Conservation (phyloP, 2,888 invertebrate genomes). For the Trisateles emortualis region DNA sequence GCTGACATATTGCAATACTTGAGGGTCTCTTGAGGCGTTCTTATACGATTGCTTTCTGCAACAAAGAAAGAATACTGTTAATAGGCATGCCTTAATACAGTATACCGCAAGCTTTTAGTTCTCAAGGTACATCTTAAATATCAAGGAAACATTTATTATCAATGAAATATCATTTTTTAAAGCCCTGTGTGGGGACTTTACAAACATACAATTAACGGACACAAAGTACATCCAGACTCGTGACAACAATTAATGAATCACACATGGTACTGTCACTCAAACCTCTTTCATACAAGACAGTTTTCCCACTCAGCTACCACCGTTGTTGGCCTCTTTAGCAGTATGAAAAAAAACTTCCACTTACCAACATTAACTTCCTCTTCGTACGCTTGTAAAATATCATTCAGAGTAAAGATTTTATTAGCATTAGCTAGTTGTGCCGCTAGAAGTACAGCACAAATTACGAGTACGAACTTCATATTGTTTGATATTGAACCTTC, state of each 20-base stretch:
- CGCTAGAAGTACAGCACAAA: neutral
- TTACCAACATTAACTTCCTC: slow-evolving; percentile 2
- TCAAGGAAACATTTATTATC: too few species aligned
- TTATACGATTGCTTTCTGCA: slow-evolving; percentile 12
- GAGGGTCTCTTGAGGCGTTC: slow-evolving; percentile 13
- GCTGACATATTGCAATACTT: slow-evolving; percentile 11
- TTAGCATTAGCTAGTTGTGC: neutral
- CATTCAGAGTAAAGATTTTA: neutral
- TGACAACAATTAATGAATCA: too few species aligned
- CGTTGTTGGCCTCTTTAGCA: too few species aligned
- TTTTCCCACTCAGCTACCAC: too few species aligned
- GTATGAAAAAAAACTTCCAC: neutral
- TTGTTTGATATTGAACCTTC: neutral
- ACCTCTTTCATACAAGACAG: too few species aligned
- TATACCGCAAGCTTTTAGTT: neutral
- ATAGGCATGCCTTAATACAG: neutral
- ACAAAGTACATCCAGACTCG: too few species aligned
- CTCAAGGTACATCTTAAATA: neutral
- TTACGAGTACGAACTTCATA: slow-evolving; percentile 3
- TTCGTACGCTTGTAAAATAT: slow-evolving; percentile 2
- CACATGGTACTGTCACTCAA: too few species aligned
- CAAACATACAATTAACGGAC: too few species aligned
- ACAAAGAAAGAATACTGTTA: neutral
- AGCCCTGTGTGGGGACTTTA: too few species aligned
- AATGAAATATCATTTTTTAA: too few species aligned